Evolutionary conservation across 2,113 vertebrate species (phyloP).

Genomic region (Macrotis lagotis): DNA sequence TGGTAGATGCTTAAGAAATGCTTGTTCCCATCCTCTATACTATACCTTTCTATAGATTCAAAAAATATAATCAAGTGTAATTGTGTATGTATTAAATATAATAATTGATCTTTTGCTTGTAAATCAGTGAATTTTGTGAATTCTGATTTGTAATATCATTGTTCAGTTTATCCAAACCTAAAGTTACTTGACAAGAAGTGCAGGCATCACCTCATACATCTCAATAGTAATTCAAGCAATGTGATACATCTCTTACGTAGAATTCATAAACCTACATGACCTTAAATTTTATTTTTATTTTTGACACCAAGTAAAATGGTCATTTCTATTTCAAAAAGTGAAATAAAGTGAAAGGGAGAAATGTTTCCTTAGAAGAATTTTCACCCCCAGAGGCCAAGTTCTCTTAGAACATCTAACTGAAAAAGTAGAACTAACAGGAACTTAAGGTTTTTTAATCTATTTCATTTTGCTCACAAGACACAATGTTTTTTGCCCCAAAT

Average conservation of each 20-base stretch:
- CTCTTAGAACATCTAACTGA: background rate
- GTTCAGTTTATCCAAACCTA: background rate
- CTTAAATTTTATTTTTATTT: background rate
- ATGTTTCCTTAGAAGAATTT: background rate
- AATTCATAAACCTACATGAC: background rate
- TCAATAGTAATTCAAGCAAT: background rate
- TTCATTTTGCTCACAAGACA: background rate
- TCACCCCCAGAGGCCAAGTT: background rate
- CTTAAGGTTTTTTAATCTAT: background rate
- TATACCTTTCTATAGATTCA: conserved; percentile 10
- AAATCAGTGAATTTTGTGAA: conserved; percentile 2
- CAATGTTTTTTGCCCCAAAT: background rate
- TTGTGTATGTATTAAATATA: conserved; percentile 33
- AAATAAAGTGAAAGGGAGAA: background rate
- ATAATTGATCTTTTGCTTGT: background rate
- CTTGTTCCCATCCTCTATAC: background rate
- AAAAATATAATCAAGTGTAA: background rate
- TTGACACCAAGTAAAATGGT: background rate
- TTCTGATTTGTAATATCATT: conserved; percentile 14
- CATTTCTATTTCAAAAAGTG: background rate
- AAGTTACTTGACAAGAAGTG: background rate
- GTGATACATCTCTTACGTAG: background rate
- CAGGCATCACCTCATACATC: background rate
- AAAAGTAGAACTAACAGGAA: background rate
- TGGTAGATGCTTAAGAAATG: background rate